Evolutionary conservation across 2,888 invertebrate genomes (phyloP).

Genomic region (Cheilosia vulpina): DNA sequence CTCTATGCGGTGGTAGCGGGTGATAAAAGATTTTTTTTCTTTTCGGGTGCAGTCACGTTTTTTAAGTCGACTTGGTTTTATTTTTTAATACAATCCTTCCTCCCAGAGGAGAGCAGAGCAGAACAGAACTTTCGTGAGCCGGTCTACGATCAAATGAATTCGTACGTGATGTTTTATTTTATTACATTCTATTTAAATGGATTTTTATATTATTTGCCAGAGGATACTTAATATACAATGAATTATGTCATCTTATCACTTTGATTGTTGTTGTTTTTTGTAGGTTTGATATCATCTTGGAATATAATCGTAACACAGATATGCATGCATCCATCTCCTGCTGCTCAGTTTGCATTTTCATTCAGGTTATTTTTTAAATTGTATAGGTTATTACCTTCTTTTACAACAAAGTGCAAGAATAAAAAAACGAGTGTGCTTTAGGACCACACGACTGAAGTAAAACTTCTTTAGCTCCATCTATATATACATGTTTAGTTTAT

Average conservation of each 20-base stretch:
- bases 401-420: too few relatives aligned
- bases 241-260: slow-evolving; percentile 66
- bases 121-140: slow-evolving; percentile 43
- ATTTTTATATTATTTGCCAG: slow-evolving; percentile 59
- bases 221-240: slow-evolving; percentile 53
- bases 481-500: too few relatives aligned
- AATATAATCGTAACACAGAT: too few relatives aligned
- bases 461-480: too few relatives aligned
- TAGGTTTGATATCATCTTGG: not conserved
- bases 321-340: too few relatives aligned
- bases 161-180: slow-evolving; percentile 73
- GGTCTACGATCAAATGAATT: slow-evolving; percentile 65
- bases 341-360: too few relatives aligned
- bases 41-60: slow-evolving; percentile 66
- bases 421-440: too few relatives aligned
- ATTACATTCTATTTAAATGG: slow-evolving; percentile 68
- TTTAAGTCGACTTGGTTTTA: slow-evolving; percentile 62
- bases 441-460: too few relatives aligned
- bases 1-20: slow-evolving; percentile 15
- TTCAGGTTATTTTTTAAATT: too few relatives aligned
- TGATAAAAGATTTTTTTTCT: slow-evolving; percentile 30
- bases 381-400: too few relatives aligned
- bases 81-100: slow-evolving; percentile 65
- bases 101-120: slow-evolving; percentile 25
- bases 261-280: slow-evolving; percentile 39